These are phyloP conservation scores for Axea sp. DNA, from an alignment of 2,888 invertebrate genomes.

Conservation along the genomic window DNA sequence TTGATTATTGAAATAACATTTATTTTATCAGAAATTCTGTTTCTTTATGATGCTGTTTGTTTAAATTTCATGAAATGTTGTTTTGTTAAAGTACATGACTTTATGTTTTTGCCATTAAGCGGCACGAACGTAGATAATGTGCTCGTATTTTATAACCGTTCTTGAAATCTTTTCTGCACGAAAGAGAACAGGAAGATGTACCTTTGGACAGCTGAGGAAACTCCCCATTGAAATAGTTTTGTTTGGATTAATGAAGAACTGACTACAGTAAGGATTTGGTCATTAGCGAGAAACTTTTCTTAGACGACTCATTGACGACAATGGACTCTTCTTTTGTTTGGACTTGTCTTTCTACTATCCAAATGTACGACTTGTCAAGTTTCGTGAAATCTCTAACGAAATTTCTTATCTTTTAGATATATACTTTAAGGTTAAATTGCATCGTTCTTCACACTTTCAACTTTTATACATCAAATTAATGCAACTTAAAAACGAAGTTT, in stretches of 20 bases:
- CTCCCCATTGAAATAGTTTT: constrained; percentile 65
- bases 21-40: no score
- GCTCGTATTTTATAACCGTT: constrained; percentile 6
- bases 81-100: neutral
- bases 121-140: constrained; percentile 20
- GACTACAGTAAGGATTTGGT: constrained; percentile 66
- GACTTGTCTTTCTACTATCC: constrained; percentile 40
- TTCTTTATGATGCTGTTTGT: no score
- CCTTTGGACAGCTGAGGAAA: constrained; percentile 49
- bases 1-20: no score
- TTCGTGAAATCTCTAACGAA: constrained; percentile 25
- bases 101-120: constrained; percentile 19
- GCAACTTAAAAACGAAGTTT: no score
- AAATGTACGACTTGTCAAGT: constrained; percentile 47
- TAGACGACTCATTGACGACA: constrained; percentile 61
- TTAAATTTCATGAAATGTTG: neutral
- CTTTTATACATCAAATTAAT: neutral
- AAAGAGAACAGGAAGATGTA: constrained; percentile 28
- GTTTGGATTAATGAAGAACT: constrained; percentile 69
- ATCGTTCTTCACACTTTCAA: constrained; percentile 11
- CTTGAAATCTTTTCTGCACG: neutral
- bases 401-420: constrained; percentile 33
- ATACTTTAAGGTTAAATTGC: constrained; percentile 21
- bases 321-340: constrained; percentile 60
- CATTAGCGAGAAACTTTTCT: constrained; percentile 69